A percentile compares a stretch with the other conserved stretches of the same genome.
Conservation (phyloP, 2,888 invertebrate genomes). For the Macaria notata region DNA sequence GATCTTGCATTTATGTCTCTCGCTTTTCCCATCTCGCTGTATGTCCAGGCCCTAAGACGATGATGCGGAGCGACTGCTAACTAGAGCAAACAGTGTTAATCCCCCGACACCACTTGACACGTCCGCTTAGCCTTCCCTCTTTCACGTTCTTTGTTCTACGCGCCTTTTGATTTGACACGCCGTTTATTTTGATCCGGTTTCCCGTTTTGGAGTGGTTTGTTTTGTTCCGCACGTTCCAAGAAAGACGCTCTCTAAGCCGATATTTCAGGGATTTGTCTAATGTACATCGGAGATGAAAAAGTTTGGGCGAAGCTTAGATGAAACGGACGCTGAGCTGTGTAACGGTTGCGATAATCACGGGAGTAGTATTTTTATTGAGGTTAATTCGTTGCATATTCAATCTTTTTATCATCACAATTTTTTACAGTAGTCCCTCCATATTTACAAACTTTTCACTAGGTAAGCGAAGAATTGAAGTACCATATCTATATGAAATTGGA, state of each 20-base stretch:
- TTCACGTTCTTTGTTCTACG: conserved; percentile 17
- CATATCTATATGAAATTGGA: too few relatives aligned
- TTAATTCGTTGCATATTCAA: too few relatives aligned
- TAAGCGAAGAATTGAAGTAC: too few relatives aligned
- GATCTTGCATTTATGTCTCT: too few relatives aligned
- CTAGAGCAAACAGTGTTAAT: conserved; percentile 21
- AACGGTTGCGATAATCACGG: too few relatives aligned
- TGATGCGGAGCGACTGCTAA: conserved; percentile 18
- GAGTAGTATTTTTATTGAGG: too few relatives aligned
- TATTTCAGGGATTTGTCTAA: background rate
- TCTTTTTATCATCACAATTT: too few relatives aligned
- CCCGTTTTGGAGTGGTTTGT: conserved; percentile 1
- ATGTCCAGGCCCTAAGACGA: background rate
- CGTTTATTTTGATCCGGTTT: conserved; percentile 23
- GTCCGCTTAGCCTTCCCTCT: conserved; percentile 16
- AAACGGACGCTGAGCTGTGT: too few relatives aligned
- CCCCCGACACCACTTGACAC: conserved; percentile 25
- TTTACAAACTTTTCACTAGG: too few relatives aligned
- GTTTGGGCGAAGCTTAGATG: too few relatives aligned
- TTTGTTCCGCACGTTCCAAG: background rate
- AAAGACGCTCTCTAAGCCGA: background rate
- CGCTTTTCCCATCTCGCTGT: too few relatives aligned
- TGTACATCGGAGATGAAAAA: background rate
- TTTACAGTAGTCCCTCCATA: too few relatives aligned
- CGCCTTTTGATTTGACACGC: conserved; percentile 11